Base-by-base conservation (phyloP, 2,888 invertebrate genomes). In the Lycophotia porphyrea region DNA sequence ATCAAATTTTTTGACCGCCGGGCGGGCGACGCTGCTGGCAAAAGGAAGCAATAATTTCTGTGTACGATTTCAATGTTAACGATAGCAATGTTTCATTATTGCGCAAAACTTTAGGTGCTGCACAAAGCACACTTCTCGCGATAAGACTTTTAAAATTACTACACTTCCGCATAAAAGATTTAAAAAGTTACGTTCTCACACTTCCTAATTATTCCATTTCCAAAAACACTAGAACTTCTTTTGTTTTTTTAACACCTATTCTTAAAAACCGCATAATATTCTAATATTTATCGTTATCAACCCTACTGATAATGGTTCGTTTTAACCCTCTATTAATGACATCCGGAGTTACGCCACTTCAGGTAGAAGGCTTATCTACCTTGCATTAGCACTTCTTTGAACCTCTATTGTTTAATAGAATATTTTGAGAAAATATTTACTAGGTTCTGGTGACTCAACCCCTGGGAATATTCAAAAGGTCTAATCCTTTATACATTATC, bases 361-460 rank as follows among this genome's bases (percentile, higher is more conserved):
- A 92, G 92, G 92, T 92, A 93, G 75, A 73, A n/a, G 72, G 88
- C 90, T 93, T 92, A 93, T 92, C 93, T 86, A 80, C 88, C 88
- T 86, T 84, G 82, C 87, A 91, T 93, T 93, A 93, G 88, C 92
- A 91, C 90, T 93, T 92, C 91, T 87, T 76, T 81, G 90, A 90
- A 91, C 73, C 63, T 64, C 84, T 85, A 84, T 90, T 90, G 88
- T 90, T 87, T 90, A 78, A 78, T 77, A 76, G 78, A 84, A 87
- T 88, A 84, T 90, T 87, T 89, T 87, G 65, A 86, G 81, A 82
- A 84, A 91, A 92, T 91, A 88, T 92, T 92, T 90, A 89, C 88
- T 74, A 80, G 80, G 84, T 85, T 81, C 68, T 73, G 74, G 79
- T 87, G 89, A 90, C 78, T 92, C 91, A 90, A 65, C 69, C 84